Percentiles rank a stretch among this genome's conserved stretches.
Evolutionary conservation across 2,113 vertebrate species (phyloP).

Genomic region (Todiramphus chloris): DNA sequence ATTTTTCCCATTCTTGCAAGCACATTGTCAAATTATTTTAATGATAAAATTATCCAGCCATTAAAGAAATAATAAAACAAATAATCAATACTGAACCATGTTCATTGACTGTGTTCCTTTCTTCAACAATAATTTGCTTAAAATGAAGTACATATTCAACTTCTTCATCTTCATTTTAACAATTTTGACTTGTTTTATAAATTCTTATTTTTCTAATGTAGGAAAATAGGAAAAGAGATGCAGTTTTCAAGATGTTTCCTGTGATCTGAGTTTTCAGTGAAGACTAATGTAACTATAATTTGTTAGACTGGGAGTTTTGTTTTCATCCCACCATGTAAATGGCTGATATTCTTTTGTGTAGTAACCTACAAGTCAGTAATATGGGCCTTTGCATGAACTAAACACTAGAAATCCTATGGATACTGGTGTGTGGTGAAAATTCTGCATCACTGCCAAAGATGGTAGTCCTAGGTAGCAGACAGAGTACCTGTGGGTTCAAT

Average conservation of each 20-base stretch:
- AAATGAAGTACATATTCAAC: not conserved
- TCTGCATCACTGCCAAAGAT: not conserved
- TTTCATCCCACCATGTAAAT: not conserved
- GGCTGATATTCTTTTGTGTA: not conserved
- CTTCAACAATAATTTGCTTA: not conserved
- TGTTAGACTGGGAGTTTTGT: not conserved
- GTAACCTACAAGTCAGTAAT: not conserved
- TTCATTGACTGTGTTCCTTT: not conserved
- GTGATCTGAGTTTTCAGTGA: not conserved
- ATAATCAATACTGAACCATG: not conserved
- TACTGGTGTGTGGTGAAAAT: not conserved
- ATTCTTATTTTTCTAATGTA: not conserved
- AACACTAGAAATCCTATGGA: not conserved
- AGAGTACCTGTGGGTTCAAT: not conserved
- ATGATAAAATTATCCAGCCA: not conserved
- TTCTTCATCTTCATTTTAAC: not conserved
- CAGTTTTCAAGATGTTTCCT: not conserved
- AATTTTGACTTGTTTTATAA: not conserved
- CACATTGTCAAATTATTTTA: not conserved
- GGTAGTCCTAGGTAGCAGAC: not conserved
- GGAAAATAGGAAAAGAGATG: not conserved
- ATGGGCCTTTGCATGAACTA: not conserved
- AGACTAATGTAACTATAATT: not conserved
- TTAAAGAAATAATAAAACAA: not conserved
- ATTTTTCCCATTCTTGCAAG: not conserved